Evolutionary conservation across 2,797 vertebrate genomes (phyloP), one percentile per base, ranked within the genome.

Genomic region (Eospalax fontanierii): DNA sequence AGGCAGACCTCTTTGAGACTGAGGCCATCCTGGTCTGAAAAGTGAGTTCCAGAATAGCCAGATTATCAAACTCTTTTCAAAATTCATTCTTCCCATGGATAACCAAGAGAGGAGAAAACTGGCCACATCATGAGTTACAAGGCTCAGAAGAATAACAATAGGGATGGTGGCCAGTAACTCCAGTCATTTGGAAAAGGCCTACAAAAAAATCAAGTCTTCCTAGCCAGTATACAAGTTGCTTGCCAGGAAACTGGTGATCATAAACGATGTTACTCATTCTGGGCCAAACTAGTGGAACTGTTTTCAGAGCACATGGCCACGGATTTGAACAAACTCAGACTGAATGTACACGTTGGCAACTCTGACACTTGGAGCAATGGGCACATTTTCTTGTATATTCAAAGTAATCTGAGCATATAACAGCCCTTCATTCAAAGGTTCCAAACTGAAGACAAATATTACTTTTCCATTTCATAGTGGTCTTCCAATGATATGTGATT

Each of bases 201-300:
- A 21, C 4, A 30, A 73, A 61, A n/a, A 91, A 33, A 59, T 87
- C 54, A 66, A 54, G 40, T 87, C 9, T 50, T 94, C 93, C 66
- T 90, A 73, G 93, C 75, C 50, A 74, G 92, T 38, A 8, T 30
- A 15, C 46, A 40, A 19, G 35, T 74, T 24, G 6, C 54, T 65
- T 82, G 83, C 83, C 95, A 96, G 84, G 57, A 54, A 65, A 61
- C 76, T 74, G 65, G 76, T 33, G 68, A 81, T 78, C 9, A 92
- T 78, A 95, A 93, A 95, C 85, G 89, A 50, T 68, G 46, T 93
- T 71, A 84, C 80, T 95, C 90, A 86, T 89, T 87, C 89, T 63
- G 63, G 30, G 88, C 50, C 4, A 79, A 90, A 59, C 18, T 59
- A n/a, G 63, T 91, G 57, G 61, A 93, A 81, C 76, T 89, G 38